Base-by-base conservation (phyloP, 2,113 vertebrate species). In the Corydoras maculifer region DNA sequence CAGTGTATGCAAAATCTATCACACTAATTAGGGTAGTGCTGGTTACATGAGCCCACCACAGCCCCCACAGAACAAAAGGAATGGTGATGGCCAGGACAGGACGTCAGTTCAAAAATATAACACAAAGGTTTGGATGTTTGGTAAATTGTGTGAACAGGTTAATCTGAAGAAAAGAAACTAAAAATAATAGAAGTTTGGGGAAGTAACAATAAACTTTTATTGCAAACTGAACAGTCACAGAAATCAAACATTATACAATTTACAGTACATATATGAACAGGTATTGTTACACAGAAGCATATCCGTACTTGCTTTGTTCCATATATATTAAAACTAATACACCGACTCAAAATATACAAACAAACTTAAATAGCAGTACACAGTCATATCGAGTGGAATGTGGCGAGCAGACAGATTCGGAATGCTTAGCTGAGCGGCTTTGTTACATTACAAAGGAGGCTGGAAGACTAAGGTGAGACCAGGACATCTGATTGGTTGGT, bases 261-360 rank as follows among this genome's bases (percentile, higher is more conserved):
- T 96, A 98, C 91, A 93, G 88, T 91, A 93, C 94, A 94, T 94
- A 60, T 74, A 30, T 94, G 89, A 89, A 90, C 91, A 90, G 89
- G 84, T 91, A 91, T 91, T 80, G 82, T 91, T 92, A 92, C 90
- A 92, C 86, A 85, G 91, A 91, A 88, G 89, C 89, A 92, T 87
- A 88, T 82, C 81, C 83, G 90, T 82, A 82, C 82, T 87, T 76
- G 75, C 84, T 86, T 88, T 89, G 88, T 92, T 94, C 92, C 94
- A 96, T 95, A 96, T 96, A 96, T 91, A 94, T 87, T 88, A 88
- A 89, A 94, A 89, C 90, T 94, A 94, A 87, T 91, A 94, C 93
- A 94, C 90, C 85, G 88, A 92, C 85, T 90, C 86, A 82, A 87
- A 92, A 92, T 94, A 90, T 94, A 96, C 93, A 96, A 88, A 92